Evolutionary conservation across 2,113 vertebrate species (phyloP).

Genomic region (Calidris pugnax): DNA sequence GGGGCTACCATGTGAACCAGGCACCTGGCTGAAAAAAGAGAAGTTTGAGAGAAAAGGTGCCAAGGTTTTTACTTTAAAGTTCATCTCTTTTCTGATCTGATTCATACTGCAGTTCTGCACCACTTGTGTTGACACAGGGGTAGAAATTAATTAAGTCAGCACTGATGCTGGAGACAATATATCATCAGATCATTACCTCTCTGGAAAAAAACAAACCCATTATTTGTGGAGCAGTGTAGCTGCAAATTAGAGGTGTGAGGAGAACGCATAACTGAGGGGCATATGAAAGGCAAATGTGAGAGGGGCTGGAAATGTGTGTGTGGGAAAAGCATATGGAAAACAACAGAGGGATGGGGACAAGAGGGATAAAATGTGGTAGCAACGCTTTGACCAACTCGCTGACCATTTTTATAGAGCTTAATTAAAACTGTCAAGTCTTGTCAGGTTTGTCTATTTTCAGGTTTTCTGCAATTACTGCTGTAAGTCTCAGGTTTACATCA

Average conservation of each 20-base stretch:
- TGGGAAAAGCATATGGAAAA: not conserved
- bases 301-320: not conserved
- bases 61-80: not conserved
- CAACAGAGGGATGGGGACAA: not conserved
- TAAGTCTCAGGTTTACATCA: not conserved
- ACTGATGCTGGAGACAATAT: not conserved
- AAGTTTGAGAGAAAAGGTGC: not conserved
- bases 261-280: slow-evolving; percentile 3
- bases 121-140: not conserved
- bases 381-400: not conserved
- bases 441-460: not conserved
- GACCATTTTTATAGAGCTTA: not conserved
- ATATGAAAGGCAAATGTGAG: slow-evolving; percentile 33
- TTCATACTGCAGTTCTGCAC: not conserved
- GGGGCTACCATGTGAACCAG: not conserved
- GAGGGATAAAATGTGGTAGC: not conserved
- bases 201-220: slow-evolving; percentile 22
- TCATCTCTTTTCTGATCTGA: not conserved
- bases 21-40: not conserved
- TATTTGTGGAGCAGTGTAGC: slow-evolving; percentile 31
- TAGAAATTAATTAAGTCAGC: slow-evolving; percentile 47
- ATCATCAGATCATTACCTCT: slow-evolving; percentile 29
- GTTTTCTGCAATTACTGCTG: not conserved
- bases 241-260: slow-evolving; percentile 35
- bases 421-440: not conserved